Base-by-base conservation (phyloP, 2,113 vertebrate species). In the Amblyopsis rosae region DNA sequence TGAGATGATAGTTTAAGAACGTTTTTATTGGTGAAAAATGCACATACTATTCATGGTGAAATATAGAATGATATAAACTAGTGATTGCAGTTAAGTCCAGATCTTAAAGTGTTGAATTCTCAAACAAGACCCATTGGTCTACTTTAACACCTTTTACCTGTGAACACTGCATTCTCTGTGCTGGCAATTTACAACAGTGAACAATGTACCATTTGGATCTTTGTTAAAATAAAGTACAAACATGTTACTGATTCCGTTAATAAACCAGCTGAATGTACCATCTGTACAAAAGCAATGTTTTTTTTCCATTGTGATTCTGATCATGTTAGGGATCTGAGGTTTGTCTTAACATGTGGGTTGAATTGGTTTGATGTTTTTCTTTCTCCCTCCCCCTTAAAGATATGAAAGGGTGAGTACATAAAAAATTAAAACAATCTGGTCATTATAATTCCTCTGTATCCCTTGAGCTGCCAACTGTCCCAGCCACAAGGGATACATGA, bases 371-470 rank as follows among this genome's bases (percentile, higher is more conserved):
- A 33, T 12, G 73, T 0, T 32, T 3, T 63, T n/a, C 8, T 49
- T 33, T 59, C 33, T 12, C 17, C 50, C 53, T 10, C 47, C 19
- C 26, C 78, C 48, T 64, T 80, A 63, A 60, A 17, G 26, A 76
- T 60, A 67, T 67, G 58, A 53, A 69, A 82, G 59, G 72, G 64
- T 67, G 65, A 77, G 67, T 35, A 58, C 59, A 79, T 59, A 76
- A 76, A 77, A 65, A 48, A 57, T 53, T 71, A 76, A 41, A 6
- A 41, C 0, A 41, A 41, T 41, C 35, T 41, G 82, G 75, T 80
- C 33, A 78, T 86, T 75, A 61, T 84, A 71, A 69, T 65, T 63
- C 77, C 76, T 76, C 51, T 66, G 71, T 73, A 50, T 69, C 19
- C 45, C 50, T 50, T n/a, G 6, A 49, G 48, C 45, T 12, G 19